Evolutionary conservation across 2,888 invertebrate species (phyloP), one percentile per base, ranked within the genome.

Genomic region (Hydriomena furcata): DNA sequence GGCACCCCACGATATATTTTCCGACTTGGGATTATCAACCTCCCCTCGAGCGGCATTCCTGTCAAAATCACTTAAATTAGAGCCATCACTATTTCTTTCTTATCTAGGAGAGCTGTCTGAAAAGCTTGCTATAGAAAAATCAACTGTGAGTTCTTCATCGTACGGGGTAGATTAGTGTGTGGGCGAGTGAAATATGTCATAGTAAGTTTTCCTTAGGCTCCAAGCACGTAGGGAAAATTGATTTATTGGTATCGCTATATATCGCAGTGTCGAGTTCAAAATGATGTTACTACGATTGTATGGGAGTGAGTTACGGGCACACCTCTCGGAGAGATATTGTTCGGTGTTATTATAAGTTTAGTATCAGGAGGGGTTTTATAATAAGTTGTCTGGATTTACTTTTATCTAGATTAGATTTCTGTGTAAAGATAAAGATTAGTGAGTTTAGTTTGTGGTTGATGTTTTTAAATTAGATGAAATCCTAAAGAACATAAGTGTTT

Each of bases 11-110:
- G 31, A 50, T 45, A 46, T 43, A 43, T 46, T 23, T 32, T 66
- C 67, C 70, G 66, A 71, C 66, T 61, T 55, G 53, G 68, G 68
- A 70, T 70, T 72, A 68, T 64, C 58, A 66, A 66, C 63, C 61
- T 62, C 65, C 71, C 66, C 61, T 8, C 34, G 56, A 68, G 69
- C 60, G 55, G 71, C 72, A 76, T 76, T 71, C 71, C 66, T 60
- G 71, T 74, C 72, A 71, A 72, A 78, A 75, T 76, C 78, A 76
- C 79, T 79, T 82, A 75, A 77, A 78, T 78, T 74, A 76, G 69
- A 74, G 63, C 72, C 71, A 67, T 65, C 74, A 73, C 73, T 79
- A 81, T 79, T 76, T 78, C 74, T 79, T 68, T 67, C 71, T 76
- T 78, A 81, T 81, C 79, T 71, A 64, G 55, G 68, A 65, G 65